A percentile compares a stretch with the other conserved stretches of the same genome.
phyloP scores from a whole-genome alignment of 2,113 vertebrate genomes.

The Corvus cornix region DNA sequence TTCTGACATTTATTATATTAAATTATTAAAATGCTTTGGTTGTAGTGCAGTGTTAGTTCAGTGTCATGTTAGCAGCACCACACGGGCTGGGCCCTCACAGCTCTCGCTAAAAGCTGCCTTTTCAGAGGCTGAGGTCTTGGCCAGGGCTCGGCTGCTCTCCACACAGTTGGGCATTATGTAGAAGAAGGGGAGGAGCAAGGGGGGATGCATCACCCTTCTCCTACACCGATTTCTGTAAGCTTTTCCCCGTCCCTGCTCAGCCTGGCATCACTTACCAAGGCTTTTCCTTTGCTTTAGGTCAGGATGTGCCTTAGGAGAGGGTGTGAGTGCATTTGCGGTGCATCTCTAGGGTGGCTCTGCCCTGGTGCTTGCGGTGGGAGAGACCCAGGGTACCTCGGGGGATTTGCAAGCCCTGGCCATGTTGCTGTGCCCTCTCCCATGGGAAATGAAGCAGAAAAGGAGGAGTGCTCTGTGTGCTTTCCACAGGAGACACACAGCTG shows the following conservation, averaged over 20 bases:
- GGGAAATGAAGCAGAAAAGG: not conserved
- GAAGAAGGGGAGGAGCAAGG: not conserved
- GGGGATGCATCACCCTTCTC: not conserved
- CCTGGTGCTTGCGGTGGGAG: not conserved
- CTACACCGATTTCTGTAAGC: not conserved
- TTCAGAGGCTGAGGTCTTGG: conserved; percentile 38
- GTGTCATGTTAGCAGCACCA: conserved; percentile 34
- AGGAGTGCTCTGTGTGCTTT: not conserved
- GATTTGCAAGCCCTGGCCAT: not conserved
- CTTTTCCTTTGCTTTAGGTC: not conserved
- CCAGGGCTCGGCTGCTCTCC: not conserved
- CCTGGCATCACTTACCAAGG: not conserved
- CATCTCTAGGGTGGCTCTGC: not conserved
- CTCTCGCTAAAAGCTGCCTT: conserved; percentile 35
- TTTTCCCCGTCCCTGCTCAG: not conserved
- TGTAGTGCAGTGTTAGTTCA: conserved; percentile 59
- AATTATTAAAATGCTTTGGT: conserved; percentile 54
- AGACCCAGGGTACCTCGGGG: not conserved
- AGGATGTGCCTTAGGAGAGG: not conserved
- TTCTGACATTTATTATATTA: conserved; percentile 61
- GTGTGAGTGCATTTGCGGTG: accelerated
- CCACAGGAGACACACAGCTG: not conserved
- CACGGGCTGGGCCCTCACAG: not conserved
- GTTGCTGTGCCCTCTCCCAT: not conserved
- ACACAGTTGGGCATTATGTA: conserved; percentile 59